A percentile compares a stretch with the other conserved stretches of the same genome.
Evolutionary conservation across 2,888 invertebrate genomes (phyloP).

Genomic region (Halocaridina rubra): DNA sequence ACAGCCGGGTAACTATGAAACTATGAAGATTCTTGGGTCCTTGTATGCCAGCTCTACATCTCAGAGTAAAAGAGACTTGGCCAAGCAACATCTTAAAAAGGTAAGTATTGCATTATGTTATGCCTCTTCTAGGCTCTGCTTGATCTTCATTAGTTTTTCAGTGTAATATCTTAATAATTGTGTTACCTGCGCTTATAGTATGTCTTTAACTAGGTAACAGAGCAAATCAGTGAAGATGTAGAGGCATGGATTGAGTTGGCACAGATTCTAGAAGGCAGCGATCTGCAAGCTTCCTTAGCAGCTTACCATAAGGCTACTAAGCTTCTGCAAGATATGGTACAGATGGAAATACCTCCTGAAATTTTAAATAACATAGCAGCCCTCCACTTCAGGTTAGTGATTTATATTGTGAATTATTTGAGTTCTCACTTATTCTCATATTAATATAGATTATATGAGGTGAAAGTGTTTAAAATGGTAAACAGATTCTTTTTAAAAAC

Average conservation of each 20-base stretch:
- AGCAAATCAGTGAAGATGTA: conserved; percentile 97
- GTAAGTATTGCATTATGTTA: too few relatives aligned
- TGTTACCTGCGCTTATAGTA: too few relatives aligned
- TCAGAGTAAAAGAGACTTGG: conserved; percentile 91
- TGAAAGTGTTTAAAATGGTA: too few relatives aligned
- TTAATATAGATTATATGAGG: too few relatives aligned
- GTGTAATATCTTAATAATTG: background rate
- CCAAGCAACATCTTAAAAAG: conserved; percentile 92
- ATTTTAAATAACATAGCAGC: conserved; percentile 98
- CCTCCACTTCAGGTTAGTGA: conserved; percentile 75
- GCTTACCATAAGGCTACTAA: conserved; percentile 94
- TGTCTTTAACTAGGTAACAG: too few relatives aligned
- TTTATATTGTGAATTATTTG: background rate
- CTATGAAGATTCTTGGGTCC: conserved; percentile 98
- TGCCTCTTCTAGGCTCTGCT: too few relatives aligned
- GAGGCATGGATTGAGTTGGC: conserved; percentile 99
- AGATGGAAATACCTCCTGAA: conserved; percentile 95
- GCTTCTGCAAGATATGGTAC: conserved; percentile 91
- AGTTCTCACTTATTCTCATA: too few relatives aligned
- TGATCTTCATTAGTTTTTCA: background rate
- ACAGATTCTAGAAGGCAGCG: conserved; percentile 95
- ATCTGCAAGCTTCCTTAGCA: conserved; percentile 83
- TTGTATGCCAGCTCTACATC: conserved; percentile 91
- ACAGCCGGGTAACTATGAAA: conserved; percentile 98
- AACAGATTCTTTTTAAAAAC: too few relatives aligned